Evolutionary conservation across 1,140 invertebrate species (phyloP).

Genomic region (Hycleus phaleratus): DNA sequence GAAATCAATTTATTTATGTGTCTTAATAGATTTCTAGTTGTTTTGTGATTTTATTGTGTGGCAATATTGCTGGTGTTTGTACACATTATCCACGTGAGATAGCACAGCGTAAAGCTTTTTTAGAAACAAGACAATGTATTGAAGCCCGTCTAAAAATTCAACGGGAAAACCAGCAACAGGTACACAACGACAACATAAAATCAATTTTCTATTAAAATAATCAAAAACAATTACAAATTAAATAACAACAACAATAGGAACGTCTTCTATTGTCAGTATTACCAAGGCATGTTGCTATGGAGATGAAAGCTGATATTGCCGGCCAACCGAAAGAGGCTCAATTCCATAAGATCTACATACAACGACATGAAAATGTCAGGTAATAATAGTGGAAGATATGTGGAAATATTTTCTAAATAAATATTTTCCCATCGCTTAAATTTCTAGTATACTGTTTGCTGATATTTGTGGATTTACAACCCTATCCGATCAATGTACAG

Average conservation of each 20-base stretch:
- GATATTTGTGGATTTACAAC: conserved; percentile 97
- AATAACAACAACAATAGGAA: conserved; percentile 53
- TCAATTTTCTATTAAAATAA: background rate
- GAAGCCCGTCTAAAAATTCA: conserved; percentile 86
- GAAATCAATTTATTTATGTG: background rate
- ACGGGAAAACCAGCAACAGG: conserved; percentile 94
- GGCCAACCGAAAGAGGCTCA: conserved; percentile 83
- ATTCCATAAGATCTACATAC: conserved; percentile 97
- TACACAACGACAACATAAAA: conserved; percentile 40
- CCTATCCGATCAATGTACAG: conserved; percentile 89
- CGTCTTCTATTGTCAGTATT: conserved; percentile 85
- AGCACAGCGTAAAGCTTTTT: conserved; percentile 85
- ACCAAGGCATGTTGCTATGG: conserved; percentile 91
- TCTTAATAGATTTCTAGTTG: conserved; percentile 42
- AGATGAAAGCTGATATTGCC: conserved; percentile 95
- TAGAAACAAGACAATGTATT: conserved; percentile 91
- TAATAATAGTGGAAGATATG: conserved; percentile 38
- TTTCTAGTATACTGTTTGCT: conserved; percentile 84
- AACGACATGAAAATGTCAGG: conserved; percentile 93
- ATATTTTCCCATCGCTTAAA: background rate
- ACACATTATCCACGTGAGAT: conserved; percentile 88
- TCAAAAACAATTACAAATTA: too few relatives aligned
- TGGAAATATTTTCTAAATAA: conserved; percentile 3
- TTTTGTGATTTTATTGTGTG: conserved; percentile 61
- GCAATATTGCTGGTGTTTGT: conserved; percentile 82